Base-by-base conservation (phyloP, 2,113 vertebrate genomes). In the Strix aluco region DNA sequence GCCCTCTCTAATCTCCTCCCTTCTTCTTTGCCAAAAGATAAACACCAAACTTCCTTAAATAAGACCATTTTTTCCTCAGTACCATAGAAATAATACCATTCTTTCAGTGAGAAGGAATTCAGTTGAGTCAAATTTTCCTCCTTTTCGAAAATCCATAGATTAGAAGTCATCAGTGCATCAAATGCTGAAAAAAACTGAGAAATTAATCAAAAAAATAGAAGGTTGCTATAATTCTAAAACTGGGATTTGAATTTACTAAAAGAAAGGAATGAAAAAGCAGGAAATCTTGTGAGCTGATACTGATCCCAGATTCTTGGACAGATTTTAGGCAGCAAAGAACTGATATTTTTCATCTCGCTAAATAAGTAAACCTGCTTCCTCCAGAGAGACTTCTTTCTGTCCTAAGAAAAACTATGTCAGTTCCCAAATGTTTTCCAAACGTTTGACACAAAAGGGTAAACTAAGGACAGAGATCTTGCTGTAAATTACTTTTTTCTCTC, bases 401-500 rank as follows among this genome's bases (percentile, higher is more conserved):
- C 94, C 80, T 84, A 74, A 27, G 86, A 72, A 93, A 96, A 97
- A 87, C 78, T 87, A 32, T 94, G 92, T 83, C 94, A 88, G 74
- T 90, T 97, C 91, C 92, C 89, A 94, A 91, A 95, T 71, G 89
- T 77, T 92, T 67, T 96, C 58, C 75, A 91, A 96, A 73, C 8
- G 5, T 89, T 92, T 88, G 91, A 78, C 87, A 92, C 88, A 80
- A 95, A 88, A 91, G 47, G 85, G 93, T 96, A 95, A 95, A 87
- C 67, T 93, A 96, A 94, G 89, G 95, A 96, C 91, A 94, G 58
- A 81, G 34, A 90, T 88, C 89, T 78, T 71, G 58, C 63, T 89
- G 91, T 90, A 88, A 95, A 95, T 94, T 81, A 86, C 89, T 96
- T 96, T 88, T 94, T 96, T 93, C 93, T 81, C 62, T 83, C 88